A percentile compares a stretch with the other conserved stretches of the same genome.
Conservation (phyloP, 2,113 vertebrate genomes). For the Bambusicola thoracicus region DNA sequence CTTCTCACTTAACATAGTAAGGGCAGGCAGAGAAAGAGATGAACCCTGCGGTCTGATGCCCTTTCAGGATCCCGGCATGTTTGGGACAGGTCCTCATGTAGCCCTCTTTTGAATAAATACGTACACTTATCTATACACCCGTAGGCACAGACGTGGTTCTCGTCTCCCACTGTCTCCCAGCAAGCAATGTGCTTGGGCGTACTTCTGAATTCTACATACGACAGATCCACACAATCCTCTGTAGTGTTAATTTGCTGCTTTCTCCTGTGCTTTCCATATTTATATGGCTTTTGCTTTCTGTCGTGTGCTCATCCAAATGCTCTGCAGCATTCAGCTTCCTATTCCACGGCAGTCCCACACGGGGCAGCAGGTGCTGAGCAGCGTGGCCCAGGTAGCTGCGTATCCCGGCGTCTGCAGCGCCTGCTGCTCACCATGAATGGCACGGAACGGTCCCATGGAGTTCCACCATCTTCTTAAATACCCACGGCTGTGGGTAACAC, state of each 20-base stretch:
- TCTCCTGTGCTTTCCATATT: background rate
- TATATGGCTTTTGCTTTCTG: background rate
- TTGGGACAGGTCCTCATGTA: background rate
- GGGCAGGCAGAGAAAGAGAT: background rate
- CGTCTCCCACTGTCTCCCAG: background rate
- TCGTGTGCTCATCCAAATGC: background rate
- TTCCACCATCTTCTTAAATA: background rate
- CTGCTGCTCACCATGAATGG: background rate
- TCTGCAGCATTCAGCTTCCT: background rate
- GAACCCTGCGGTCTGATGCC: background rate
- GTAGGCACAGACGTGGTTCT: background rate
- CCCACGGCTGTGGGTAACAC: background rate
- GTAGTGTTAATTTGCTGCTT: background rate
- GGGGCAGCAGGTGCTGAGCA: background rate
- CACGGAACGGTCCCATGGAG: background rate
- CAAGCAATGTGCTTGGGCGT: background rate
- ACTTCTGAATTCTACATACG: background rate
- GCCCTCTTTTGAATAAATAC: background rate
- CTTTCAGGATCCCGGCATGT: background rate
- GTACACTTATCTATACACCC: no score
- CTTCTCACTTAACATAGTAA: fast-evolving
- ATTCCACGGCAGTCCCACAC: background rate
- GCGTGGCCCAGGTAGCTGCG: background rate
- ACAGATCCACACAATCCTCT: background rate
- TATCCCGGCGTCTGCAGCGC: background rate